phyloP scores from a whole-genome alignment of 2,113 vertebrate genomes.

The Equus quagga region DNA sequence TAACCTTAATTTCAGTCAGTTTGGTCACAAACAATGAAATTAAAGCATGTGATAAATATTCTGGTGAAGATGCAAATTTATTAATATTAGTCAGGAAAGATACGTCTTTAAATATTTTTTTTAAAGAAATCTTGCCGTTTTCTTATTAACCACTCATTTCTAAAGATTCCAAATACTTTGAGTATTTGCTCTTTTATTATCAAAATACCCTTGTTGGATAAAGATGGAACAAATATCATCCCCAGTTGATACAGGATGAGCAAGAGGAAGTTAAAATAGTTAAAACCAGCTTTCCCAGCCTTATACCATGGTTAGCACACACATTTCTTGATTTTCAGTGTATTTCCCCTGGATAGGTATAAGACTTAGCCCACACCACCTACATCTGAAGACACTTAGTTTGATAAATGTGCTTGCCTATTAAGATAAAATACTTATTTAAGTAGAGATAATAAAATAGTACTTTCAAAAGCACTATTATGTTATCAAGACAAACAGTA shows the following conservation, averaged over 20 bases:
- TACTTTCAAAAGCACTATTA: constrained; percentile 41
- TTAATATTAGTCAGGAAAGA: not conserved
- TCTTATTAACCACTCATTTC: not conserved
- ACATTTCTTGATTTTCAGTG: not conserved
- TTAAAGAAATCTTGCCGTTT: not conserved
- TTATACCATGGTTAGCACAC: not conserved
- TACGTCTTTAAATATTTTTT: not conserved
- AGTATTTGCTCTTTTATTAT: not conserved
- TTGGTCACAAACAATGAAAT: constrained; percentile 20
- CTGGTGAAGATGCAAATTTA: not conserved
- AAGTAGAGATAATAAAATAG: not conserved
- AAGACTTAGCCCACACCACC: not conserved
- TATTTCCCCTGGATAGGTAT: not conserved
- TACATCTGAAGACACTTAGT: constrained; percentile 47
- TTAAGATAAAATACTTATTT: constrained; percentile 42
- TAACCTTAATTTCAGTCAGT: not conserved
- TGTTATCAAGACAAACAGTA: constrained; percentile 15
- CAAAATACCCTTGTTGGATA: not conserved
- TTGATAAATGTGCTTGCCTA: constrained; percentile 46
- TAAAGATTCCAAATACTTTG: not conserved
- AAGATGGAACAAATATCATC: not conserved
- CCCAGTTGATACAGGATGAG: not conserved
- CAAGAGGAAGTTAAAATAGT: not conserved
- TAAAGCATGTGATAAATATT: not conserved
- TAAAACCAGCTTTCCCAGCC: not conserved